phyloP scores from a whole-genome alignment of 1,140 invertebrate genomes.

The Lerema accius region DNA sequence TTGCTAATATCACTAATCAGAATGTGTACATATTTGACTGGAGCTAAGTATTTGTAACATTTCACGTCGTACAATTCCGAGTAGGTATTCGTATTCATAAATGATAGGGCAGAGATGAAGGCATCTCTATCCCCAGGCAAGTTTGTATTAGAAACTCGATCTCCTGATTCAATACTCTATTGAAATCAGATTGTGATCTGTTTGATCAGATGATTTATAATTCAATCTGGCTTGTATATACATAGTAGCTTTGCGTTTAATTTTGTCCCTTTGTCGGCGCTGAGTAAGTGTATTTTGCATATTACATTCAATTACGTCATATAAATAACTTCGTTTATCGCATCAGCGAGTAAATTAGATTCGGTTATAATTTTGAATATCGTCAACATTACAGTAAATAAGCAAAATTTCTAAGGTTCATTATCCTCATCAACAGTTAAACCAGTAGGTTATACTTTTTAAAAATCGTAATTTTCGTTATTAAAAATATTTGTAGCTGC shows the following conservation, averaged over 20 bases:
- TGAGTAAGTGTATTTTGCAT: background rate
- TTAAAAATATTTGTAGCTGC: too few relatives aligned
- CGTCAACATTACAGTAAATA: too few relatives aligned
- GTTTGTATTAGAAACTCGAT: constrained; percentile 20
- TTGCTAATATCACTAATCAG: too few relatives aligned
- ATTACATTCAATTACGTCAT: background rate
- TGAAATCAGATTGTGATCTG: constrained; percentile 22
- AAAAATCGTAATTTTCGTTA: too few relatives aligned
- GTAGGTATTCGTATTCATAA: constrained; percentile 7
- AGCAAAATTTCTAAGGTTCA: too few relatives aligned
- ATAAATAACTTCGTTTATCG: background rate
- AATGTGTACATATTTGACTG: too few relatives aligned
- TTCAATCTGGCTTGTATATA: constrained; percentile 14
- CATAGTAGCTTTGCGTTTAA: constrained; percentile 1
- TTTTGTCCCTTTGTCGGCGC: background rate
- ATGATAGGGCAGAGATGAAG: background rate
- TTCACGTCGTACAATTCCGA: background rate
- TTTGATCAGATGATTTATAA: constrained; percentile 23
- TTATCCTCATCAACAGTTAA: too few relatives aligned
- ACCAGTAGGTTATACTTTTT: too few relatives aligned
- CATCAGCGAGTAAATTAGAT: too few relatives aligned
- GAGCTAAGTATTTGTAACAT: too few relatives aligned
- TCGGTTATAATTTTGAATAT: too few relatives aligned
- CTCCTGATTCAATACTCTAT: constrained; percentile 8
- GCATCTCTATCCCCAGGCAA: constrained; percentile 8